Evolutionary conservation across 1,140 invertebrate genomes (phyloP).

Genomic region (Aradophagus sp.): DNA sequence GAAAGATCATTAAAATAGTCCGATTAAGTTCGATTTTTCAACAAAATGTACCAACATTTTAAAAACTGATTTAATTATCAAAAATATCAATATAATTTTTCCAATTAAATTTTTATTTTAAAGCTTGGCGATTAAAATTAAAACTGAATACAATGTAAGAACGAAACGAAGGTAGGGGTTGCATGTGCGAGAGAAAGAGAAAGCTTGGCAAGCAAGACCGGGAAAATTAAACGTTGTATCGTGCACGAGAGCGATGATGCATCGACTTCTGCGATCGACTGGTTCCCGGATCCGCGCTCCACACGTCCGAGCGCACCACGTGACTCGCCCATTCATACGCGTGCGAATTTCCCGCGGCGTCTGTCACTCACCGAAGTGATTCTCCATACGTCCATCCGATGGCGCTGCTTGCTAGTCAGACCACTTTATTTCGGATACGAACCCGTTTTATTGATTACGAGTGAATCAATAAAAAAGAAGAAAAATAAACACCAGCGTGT

Average conservation of each 20-base stretch:
- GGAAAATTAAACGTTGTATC: too few relatives aligned
- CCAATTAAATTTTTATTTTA: too few relatives aligned
- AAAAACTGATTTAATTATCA: too few relatives aligned
- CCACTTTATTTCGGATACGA: constrained; percentile 30
- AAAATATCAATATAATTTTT: too few relatives aligned
- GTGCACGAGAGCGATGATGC: too few relatives aligned
- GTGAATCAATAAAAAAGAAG: background rate
- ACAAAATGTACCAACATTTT: too few relatives aligned
- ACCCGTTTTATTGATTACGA: constrained; percentile 38
- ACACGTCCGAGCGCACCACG: constrained; percentile 46
- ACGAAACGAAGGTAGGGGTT: background rate
- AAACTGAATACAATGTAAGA: too few relatives aligned
- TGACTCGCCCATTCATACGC: constrained; percentile 47
- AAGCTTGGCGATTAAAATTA: too few relatives aligned
- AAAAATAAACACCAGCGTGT: background rate
- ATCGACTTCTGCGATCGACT: constrained; percentile 31
- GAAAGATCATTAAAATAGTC: too few relatives aligned
- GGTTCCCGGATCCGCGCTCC: constrained; percentile 12
- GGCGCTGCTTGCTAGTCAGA: constrained; percentile 41
- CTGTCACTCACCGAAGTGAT: constrained; percentile 21
- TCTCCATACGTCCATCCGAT: constrained; percentile 37
- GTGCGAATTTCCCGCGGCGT: constrained; percentile 36
- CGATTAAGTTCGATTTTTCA: too few relatives aligned
- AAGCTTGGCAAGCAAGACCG: constrained; percentile 10
- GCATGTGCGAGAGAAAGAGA: constrained; percentile 4